Base-by-base conservation (phyloP, 1,140 invertebrate species). In the Antheraea pernyi region DNA sequence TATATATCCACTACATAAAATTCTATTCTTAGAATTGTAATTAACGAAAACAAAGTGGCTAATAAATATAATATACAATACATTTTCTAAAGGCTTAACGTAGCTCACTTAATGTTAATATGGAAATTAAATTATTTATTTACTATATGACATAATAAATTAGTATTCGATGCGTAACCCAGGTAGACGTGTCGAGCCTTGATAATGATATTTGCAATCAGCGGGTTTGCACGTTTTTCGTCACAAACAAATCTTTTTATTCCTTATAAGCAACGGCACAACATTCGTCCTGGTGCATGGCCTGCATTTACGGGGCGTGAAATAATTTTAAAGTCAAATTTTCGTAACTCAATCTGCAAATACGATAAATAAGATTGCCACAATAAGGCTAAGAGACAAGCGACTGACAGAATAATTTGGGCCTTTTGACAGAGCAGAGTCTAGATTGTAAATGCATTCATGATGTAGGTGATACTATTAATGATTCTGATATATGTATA, bases 201-300 rank as follows among this genome's bases (percentile, higher is more conserved):
- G 75, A 81, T 79, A 73, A 68, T 74, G 70, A 70, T 69, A 74
- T 81, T 79, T 79, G 79, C 76, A 81, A 78, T 78, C 80, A 69
- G 69, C 66, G 68, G 73, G 70, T 73, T 30, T 74, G 71, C 71
- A 73, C 60, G 68, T 63, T 67, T 70, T 76, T 78, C 73, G 73
- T 65, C 70, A 65, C 61, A 74, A 77, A 78, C 75, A 74, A 72
- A 75, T 76, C 67, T 73, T 67, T 73, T 67, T 71, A 68, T 70
- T 77, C 79, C 79, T 72, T 78, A 76, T 76, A 79, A 79, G 75
- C 72, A 71, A 42, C 46, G 42, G 67, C 61, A 75, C 70, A 75
- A 78, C 69, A 72, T 72, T 78, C 67, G 67, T 68, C 61, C 61
- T 67, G 66, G 46, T 59, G 67, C 66, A 73, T 63, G 69, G 53